Conservation (phyloP, 2,113 vertebrate genomes). For the Phoxinus phoxinus region DNA sequence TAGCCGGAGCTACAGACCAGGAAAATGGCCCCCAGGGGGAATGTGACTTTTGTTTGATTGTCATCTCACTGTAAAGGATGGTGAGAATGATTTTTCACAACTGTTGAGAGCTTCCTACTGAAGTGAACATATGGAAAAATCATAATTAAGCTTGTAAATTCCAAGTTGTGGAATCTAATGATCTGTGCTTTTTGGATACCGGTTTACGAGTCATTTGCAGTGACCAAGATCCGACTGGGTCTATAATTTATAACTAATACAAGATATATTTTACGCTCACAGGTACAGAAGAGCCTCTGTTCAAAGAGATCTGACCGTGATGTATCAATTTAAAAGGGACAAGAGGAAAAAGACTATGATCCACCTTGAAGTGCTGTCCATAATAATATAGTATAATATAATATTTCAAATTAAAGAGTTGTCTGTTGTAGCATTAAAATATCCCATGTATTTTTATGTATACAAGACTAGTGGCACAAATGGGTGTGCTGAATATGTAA, state of each 20-base stretch:
- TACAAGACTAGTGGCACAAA: not conserved
- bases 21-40: slow-evolving; percentile 1
- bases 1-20: slow-evolving; percentile 25
- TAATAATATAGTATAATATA: not conserved
- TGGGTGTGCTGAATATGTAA: not conserved
- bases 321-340: not conserved
- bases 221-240: slow-evolving; percentile 51
- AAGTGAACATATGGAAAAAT: not conserved
- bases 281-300: slow-evolving; percentile 36
- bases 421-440: not conserved
- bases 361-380: not conserved
- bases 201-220: slow-evolving; percentile 40
- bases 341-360: not conserved
- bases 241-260: not conserved
- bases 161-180: not conserved
- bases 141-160: not conserved
- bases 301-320: not conserved
- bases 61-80: slow-evolving; percentile 20
- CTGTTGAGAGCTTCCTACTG: slow-evolving; percentile 53
- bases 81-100: slow-evolving; percentile 9
- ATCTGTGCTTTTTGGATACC: not conserved
- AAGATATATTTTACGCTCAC: slow-evolving; percentile 49
- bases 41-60: slow-evolving; percentile 33
- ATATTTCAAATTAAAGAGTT: not conserved
- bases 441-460: not conserved